Evolutionary conservation across 35 echinoderm and acorn worm species (phyloP).

Genomic region (Apostichopus parvimensis): DNA sequence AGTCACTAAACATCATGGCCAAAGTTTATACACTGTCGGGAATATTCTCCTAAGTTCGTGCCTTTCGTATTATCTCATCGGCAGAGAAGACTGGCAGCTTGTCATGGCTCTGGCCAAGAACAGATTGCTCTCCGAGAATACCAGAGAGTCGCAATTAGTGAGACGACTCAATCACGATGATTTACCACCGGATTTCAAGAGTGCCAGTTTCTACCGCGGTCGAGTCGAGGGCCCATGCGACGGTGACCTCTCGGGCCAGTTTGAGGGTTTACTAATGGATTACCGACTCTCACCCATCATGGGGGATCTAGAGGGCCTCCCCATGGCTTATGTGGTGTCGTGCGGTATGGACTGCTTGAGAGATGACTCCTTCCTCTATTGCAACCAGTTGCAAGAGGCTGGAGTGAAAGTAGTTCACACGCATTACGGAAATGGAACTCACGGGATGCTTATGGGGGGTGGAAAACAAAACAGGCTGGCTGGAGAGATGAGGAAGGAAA

Average conservation of each 20-base stretch:
- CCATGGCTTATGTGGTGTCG: neutral
- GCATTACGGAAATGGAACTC: neutral
- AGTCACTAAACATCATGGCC: neutral
- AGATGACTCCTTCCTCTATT: constrained; percentile 14
- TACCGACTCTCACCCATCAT: constrained; percentile 35
- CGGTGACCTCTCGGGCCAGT: neutral
- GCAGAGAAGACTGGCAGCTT: constrained; percentile 9
- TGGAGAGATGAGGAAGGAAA: neutral
- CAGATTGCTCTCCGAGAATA: neutral
- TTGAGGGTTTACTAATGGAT: constrained; percentile 1
- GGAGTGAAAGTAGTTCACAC: constrained; percentile 5
- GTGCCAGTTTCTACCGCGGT: neutral
- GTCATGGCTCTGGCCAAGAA: neutral
- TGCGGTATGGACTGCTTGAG: constrained; percentile 1
- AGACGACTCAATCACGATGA: neutral
- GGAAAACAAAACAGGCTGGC: neutral
- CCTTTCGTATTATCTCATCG: neutral
- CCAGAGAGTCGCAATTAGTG: neutral
- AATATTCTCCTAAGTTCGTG: neutral
- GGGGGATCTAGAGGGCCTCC: neutral
- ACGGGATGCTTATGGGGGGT: neutral
- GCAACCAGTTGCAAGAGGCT: constrained; percentile 4
- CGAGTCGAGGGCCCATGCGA: neutral
- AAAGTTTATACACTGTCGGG: neutral
- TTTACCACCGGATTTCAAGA: neutral